Conservation (phyloP, 2,888 invertebrate species). For the Liodrosophila aerea region DNA sequence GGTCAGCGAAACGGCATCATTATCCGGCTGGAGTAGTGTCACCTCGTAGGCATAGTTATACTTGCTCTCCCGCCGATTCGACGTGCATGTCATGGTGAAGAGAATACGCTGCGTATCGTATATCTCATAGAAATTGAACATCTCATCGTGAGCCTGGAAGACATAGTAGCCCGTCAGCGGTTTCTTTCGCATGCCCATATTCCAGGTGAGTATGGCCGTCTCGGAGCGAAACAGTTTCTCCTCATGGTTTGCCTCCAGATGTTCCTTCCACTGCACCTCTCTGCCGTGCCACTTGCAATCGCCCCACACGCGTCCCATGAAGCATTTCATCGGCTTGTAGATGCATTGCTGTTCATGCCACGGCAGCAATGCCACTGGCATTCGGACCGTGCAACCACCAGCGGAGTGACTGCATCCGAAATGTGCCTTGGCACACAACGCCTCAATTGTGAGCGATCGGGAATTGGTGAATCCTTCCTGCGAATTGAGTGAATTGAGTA, state of each 20-base stretch:
- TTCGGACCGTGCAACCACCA: constrained; percentile 84
- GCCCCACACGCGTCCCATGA: constrained; percentile 83
- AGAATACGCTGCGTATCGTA: constrained; percentile 78
- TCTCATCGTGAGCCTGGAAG: constrained; percentile 79
- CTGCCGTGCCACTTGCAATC: constrained; percentile 85
- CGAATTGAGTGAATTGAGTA: constrained; percentile 23
- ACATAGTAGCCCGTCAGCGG: constrained; percentile 81
- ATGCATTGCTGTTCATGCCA: constrained; percentile 83
- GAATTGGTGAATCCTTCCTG: constrained; percentile 85
- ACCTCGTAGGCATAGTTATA: constrained; percentile 81
- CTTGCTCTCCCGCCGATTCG: constrained; percentile 76
- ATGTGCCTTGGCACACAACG: constrained; percentile 85
- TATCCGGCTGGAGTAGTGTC: constrained; percentile 78
- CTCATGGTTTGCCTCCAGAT: constrained; percentile 84
- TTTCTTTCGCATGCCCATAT: constrained; percentile 74
- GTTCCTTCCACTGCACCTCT: constrained; percentile 86
- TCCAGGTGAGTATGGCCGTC: constrained; percentile 73
- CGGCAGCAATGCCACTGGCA: constrained; percentile 83
- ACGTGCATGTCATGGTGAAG: constrained; percentile 81
- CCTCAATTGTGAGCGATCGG: constrained; percentile 84
- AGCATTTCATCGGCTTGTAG: constrained; percentile 81
- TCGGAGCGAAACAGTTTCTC: constrained; percentile 82
- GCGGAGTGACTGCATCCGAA: constrained; percentile 84
- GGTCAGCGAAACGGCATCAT: constrained; percentile 78
- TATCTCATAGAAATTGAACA: constrained; percentile 82